Evolutionary conservation across 2,888 invertebrate genomes (phyloP), one percentile per base, ranked within the genome.

Genomic region (Lomographa bimaculata): DNA sequence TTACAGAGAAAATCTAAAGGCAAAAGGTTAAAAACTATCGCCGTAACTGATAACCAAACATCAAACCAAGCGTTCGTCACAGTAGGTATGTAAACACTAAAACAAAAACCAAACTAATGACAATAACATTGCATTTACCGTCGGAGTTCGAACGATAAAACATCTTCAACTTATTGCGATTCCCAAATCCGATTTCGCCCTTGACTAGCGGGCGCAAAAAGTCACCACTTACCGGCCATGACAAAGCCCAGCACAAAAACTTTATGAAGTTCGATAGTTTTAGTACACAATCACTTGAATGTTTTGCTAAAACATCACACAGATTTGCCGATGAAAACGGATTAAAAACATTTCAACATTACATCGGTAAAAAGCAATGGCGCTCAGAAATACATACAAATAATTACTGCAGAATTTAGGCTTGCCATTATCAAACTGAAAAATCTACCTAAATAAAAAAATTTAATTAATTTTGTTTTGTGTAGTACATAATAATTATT

Each of bases 221-320:
- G 87, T 89, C 89, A 85, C 87, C 89, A 93, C 93, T 93, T 93
- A 93, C 93, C 93, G 93, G 94, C 94, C 94, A 94, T 94, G 93
- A 93, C 93, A 93, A 91, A 91, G 82, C 86, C 89, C 87, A 87
- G 89, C 89, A 87, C 87, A 82, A 85, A 77, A 85, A 86, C 84
- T 86, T 78, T 81, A 80, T 76, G 79, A 82, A 87, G 83, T 87
- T 84, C 75, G 57, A 87, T 79, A 87, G 83, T 89, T 81, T 82
- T 77, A 80, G 61, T 72, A 77, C 89, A 89, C 89, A 86, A 83
- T 80, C 87, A 87, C 87, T 79, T 72, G 60, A 80, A 69, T 74
- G 79, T 81, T 82, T 81, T 75, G 71, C 76, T 89, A 90, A 86
- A 89, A 89, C 89, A 89, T 86, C 83, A 86, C 89, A 90, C 80